A percentile compares a stretch with the other conserved stretches of the same genome.
Conservation (phyloP, 2,113 vertebrate species). For the Nesoenas mayeri region DNA sequence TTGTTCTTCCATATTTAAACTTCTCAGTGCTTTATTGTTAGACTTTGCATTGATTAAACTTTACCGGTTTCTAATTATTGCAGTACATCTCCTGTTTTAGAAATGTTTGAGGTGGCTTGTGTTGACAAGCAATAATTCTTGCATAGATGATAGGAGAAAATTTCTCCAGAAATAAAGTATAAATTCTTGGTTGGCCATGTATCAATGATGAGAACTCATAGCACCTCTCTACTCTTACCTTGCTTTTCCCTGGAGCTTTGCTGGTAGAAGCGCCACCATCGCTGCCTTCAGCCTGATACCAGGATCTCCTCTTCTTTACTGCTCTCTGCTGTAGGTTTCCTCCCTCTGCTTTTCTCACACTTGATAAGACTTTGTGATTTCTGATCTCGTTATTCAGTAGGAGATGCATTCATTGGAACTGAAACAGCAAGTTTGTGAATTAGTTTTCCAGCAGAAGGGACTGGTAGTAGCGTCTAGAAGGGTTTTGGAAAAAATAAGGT, state of each 20-base stretch:
- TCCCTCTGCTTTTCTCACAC: background rate
- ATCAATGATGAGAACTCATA: accelerated
- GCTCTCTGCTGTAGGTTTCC: background rate
- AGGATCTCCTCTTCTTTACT: background rate
- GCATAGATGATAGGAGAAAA: background rate
- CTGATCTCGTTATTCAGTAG: accelerated
- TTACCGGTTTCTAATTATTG: background rate
- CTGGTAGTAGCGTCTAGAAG: background rate
- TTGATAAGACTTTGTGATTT: background rate
- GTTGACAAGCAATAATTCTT: background rate
- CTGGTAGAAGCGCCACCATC: accelerated
- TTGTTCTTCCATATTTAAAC: slow-evolving; percentile 44
- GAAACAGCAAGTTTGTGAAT: background rate
- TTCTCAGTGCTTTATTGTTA: slow-evolving; percentile 41
- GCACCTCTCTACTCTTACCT: background rate
- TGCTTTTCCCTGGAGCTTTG: background rate
- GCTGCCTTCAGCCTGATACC: background rate
- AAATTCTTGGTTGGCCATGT: background rate
- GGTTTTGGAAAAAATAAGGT: background rate
- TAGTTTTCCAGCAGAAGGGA: background rate
- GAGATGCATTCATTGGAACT: background rate
- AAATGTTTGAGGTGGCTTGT: background rate
- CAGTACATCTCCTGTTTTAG: background rate
- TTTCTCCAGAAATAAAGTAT: background rate
- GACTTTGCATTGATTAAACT: slow-evolving; percentile 48